Evolutionary conservation across 2,888 invertebrate species (phyloP).

Genomic region (Eueremaeus valkanovi): DNA sequence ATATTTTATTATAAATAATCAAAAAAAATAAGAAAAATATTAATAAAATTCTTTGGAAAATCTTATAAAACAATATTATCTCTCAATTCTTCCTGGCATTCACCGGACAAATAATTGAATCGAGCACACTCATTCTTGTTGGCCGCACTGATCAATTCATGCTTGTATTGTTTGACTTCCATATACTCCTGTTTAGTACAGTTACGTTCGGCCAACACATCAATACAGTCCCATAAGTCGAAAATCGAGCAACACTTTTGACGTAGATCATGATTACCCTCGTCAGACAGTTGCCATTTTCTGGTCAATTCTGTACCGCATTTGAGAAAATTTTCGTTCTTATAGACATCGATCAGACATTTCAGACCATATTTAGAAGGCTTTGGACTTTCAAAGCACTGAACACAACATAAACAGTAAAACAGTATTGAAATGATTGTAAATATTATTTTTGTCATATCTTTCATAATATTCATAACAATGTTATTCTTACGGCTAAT

Average conservation of each 20-base stretch:
- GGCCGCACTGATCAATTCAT: background rate
- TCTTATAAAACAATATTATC: too few relatives aligned
- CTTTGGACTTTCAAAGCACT: background rate
- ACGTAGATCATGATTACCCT: background rate
- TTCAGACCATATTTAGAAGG: background rate
- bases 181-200: background rate
- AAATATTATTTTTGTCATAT: too few relatives aligned
- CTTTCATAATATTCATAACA: too few relatives aligned
- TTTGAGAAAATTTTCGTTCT: background rate
- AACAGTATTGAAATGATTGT: too few relatives aligned
- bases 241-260: constrained; percentile 1
- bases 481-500: too few relatives aligned
- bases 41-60: too few relatives aligned
- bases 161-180: background rate
- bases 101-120: background rate
- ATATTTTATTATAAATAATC: too few relatives aligned
- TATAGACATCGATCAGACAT: background rate
- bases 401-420: too few relatives aligned
- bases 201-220: background rate
- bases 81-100: too few relatives aligned
- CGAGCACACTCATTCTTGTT: background rate
- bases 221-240: background rate
- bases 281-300: background rate
- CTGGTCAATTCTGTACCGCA: background rate
- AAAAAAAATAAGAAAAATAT: too few relatives aligned